phyloP scores from a whole-genome alignment of 1,140 invertebrate genomes.

The Drosophila tristis region DNA sequence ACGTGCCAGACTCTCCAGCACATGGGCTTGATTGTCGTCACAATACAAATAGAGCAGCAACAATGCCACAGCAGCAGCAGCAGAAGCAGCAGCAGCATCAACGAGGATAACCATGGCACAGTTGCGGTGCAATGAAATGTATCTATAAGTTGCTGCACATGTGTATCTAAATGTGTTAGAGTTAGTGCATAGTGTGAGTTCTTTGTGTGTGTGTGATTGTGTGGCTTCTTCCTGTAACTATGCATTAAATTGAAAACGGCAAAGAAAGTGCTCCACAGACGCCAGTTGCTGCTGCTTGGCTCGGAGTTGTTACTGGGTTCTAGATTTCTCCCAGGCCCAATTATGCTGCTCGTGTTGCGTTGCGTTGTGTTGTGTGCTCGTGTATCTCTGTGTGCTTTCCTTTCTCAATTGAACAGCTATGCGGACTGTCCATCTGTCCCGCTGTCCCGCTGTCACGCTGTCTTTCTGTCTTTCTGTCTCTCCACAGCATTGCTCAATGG shows the following conservation, averaged over 20 bases:
- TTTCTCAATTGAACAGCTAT: slow-evolving; percentile 59
- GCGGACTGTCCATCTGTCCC: neutral
- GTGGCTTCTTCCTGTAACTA: slow-evolving; percentile 65
- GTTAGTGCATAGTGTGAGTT: neutral
- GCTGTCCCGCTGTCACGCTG: slow-evolving; percentile 4
- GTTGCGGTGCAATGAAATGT: slow-evolving; percentile 69
- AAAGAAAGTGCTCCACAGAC: slow-evolving; percentile 71
- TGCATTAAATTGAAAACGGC: slow-evolving; percentile 74
- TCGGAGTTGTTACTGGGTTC: slow-evolving; percentile 51
- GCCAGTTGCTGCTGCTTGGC: slow-evolving; percentile 36
- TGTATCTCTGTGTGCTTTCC: slow-evolving; percentile 44
- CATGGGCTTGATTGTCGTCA: slow-evolving; percentile 70
- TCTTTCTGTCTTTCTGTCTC: slow-evolving; percentile 11
- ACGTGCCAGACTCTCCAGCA: slow-evolving; percentile 58
- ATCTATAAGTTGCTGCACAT: slow-evolving; percentile 52
- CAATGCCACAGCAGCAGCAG: slow-evolving; percentile 29
- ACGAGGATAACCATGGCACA: slow-evolving; percentile 40
- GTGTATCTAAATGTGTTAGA: slow-evolving; percentile 7
- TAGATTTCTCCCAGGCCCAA: slow-evolving; percentile 76
- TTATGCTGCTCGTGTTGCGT: slow-evolving; percentile 34
- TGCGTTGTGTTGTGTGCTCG: neutral
- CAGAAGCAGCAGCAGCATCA: slow-evolving; percentile 17
- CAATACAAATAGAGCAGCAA: slow-evolving; percentile 60
- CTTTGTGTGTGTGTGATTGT: slow-evolving; percentile 1
- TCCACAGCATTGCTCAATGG: slow-evolving; percentile 55